Evolutionary conservation across 2,888 invertebrate species (phyloP).

Genomic region (Pelosia muscerda): DNA sequence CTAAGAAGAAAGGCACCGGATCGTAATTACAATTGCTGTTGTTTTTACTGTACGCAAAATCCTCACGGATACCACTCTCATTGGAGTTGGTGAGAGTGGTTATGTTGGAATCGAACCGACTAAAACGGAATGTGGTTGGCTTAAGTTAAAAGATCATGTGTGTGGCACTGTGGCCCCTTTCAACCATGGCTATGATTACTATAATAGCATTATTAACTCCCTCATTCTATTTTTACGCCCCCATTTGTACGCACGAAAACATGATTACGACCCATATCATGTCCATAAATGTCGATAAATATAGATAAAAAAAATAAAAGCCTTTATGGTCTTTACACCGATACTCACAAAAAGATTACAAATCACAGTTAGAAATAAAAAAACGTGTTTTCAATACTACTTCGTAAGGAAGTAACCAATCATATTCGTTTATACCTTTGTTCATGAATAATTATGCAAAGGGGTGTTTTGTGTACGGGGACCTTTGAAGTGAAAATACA

Average conservation of each 20-base stretch:
- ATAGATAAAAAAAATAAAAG: constrained; percentile 10
- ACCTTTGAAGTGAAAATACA: constrained; percentile 8
- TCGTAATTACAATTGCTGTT: no score
- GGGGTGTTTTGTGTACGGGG: neutral
- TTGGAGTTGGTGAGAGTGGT: no score
- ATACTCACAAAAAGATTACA: constrained; percentile 17
- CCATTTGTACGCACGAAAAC: constrained; percentile 10
- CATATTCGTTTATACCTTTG: constrained; percentile 39
- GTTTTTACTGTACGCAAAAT: no score
- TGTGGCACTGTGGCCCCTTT: neutral
- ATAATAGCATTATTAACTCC: constrained; percentile 7
- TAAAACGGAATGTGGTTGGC: neutral
- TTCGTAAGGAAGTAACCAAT: constrained; percentile 43
- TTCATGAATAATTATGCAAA: constrained; percentile 30
- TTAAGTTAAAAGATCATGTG: neutral
- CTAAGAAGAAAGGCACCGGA: no score
- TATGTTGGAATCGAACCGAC: no score
- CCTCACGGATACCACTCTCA: no score
- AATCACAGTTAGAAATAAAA: constrained; percentile 19
- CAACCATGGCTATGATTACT: neutral
- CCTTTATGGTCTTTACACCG: constrained; percentile 15
- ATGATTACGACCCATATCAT: constrained; percentile 10
- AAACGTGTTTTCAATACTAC: constrained; percentile 25
- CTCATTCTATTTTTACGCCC: neutral
- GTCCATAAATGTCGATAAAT: constrained; percentile 6